Evolutionary conservation across 2,888 invertebrate species (phyloP).

Genomic region (Anaspis maculata): DNA sequence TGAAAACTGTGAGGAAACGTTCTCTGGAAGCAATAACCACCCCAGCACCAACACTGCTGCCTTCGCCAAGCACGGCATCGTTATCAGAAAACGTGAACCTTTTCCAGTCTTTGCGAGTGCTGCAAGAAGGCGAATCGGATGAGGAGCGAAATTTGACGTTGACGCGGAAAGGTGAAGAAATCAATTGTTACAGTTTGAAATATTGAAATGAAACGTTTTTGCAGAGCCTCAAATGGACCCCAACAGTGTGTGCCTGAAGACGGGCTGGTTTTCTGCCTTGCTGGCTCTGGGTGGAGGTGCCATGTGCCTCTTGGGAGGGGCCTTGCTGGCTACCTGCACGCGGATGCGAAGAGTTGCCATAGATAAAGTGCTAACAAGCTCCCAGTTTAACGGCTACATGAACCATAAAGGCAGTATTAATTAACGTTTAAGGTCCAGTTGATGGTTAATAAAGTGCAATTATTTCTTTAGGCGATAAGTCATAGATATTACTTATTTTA

Average conservation of each 20-base stretch:
- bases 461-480: too few relatives aligned
- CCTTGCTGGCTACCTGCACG: conserved; percentile 67
- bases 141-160: conserved; percentile 32
- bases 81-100: conserved; percentile 84
- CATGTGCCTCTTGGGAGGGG: conserved; percentile 62
- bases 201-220: conserved; percentile 10
- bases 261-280: conserved; percentile 48
- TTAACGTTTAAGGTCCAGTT: conserved; percentile 25
- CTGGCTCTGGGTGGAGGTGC: conserved; percentile 43
- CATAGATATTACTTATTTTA: too few relatives aligned
- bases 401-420: conserved; percentile 41
- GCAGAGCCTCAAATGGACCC: conserved; percentile 27
- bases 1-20: conserved; percentile 71
- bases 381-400: conserved; percentile 42
- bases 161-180: too few relatives aligned
- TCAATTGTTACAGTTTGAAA: neutral
- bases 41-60: too few relatives aligned
- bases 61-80: conserved; percentile 30
- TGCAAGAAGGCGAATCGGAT: conserved; percentile 77
- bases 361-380: conserved; percentile 39
- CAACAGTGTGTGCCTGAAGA: conserved; percentile 39
- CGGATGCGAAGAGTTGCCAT: conserved; percentile 53
- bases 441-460: too few relatives aligned
- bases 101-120: conserved; percentile 79
- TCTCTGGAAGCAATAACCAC: conserved; percentile 48